Conservation (phyloP, 1,140 invertebrate genomes). For the Tetramorium simillimum region DNA sequence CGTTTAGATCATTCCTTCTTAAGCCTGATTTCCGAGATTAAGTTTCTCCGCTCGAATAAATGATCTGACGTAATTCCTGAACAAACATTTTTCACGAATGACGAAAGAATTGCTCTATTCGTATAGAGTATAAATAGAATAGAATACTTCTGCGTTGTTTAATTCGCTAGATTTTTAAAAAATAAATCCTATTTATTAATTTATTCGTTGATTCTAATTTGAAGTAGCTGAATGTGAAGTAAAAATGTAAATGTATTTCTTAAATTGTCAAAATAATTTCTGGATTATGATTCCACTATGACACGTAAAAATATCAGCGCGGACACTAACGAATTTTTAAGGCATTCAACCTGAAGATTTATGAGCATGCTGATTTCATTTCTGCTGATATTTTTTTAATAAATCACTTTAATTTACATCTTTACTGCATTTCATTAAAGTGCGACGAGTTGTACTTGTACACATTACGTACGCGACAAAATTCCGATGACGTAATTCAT, state of each 20-base stretch:
- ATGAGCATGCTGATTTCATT: conserved; percentile 1
- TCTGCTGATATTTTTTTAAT: not conserved
- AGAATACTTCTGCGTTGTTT: not conserved
- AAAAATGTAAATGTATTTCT: not conserved
- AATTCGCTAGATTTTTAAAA: not conserved
- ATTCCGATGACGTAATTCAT: conserved; percentile 36
- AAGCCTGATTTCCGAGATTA: not conserved
- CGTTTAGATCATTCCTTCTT: conserved; percentile 56
- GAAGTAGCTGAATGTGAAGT: too few relatives aligned
- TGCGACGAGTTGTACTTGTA: not conserved
- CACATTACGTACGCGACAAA: not conserved
- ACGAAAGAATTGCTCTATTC: conserved; percentile 9
- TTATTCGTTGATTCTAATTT: too few relatives aligned
- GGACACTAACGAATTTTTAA: not conserved
- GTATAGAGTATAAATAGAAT: not conserved
- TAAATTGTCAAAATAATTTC: not conserved
- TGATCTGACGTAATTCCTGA: conserved; percentile 48
- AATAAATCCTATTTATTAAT: not conserved
- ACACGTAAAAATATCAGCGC: not conserved
- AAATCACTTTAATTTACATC: not conserved
- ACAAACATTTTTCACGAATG: not conserved
- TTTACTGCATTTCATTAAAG: not conserved
- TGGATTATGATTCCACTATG: not conserved
- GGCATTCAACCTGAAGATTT: not conserved
- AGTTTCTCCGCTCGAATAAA: conserved; percentile 55